Evolutionary conservation across 2,797 vertebrate genomes (phyloP).

Genomic region (Odontamblyopus lacepedii): DNA sequence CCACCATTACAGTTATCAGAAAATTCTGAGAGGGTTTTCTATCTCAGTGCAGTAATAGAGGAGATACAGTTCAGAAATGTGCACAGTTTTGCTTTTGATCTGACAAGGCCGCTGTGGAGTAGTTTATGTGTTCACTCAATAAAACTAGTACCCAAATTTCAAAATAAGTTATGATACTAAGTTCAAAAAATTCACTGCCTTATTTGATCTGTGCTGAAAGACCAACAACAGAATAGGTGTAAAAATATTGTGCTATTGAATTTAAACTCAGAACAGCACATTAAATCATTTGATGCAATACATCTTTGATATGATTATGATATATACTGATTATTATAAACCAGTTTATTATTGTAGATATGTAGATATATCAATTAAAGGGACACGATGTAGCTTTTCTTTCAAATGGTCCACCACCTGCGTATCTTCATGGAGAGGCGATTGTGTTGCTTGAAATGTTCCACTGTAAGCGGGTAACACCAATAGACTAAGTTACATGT

Average conservation of each 20-base stretch:
- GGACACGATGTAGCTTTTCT: no score
- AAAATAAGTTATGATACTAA: background rate
- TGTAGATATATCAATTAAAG: no score
- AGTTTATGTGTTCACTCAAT: conserved; percentile 40
- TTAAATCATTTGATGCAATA: background rate
- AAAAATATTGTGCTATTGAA: background rate
- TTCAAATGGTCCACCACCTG: no score
- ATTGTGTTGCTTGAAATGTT: no score
- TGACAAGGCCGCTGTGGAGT: conserved; percentile 32
- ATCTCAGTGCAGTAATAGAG: conserved; percentile 38
- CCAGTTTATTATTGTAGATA: background rate
- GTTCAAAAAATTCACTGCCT: background rate
- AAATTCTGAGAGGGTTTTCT: conserved; percentile 50
- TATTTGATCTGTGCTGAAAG: background rate
- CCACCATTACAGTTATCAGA: conserved; percentile 42
- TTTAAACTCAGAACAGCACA: background rate
- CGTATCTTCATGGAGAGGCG: no score
- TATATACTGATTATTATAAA: no score
- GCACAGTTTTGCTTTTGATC: conserved; percentile 39
- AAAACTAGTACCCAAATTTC: conserved; percentile 22
- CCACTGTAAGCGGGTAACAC: no score
- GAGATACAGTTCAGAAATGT: conserved; percentile 37
- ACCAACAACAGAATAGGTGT: background rate
- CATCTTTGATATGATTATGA: background rate
- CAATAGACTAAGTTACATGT: no score